phyloP scores from a whole-genome alignment of 2,888 invertebrate genomes.

The Sylvicola cinctus region DNA sequence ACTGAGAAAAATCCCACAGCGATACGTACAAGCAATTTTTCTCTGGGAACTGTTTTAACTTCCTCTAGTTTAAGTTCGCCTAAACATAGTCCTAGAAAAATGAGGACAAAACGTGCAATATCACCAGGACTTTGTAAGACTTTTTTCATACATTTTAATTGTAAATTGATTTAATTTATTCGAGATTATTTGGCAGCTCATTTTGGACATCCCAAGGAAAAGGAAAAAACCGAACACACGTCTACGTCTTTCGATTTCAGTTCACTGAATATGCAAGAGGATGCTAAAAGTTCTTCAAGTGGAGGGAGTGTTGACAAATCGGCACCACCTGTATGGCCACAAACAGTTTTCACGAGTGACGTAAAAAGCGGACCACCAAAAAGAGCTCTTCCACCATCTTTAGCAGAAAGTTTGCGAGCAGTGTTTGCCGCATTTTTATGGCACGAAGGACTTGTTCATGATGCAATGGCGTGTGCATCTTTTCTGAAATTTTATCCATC shows the following conservation, averaged over 20 bases:
- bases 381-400: constrained; percentile 75
- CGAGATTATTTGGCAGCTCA: constrained; percentile 2
- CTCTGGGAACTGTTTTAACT: constrained; percentile 21
- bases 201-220: constrained; percentile 1
- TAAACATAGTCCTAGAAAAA: constrained; percentile 16
- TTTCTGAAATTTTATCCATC: constrained; percentile 86
- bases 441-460: constrained; percentile 95
- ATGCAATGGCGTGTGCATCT: constrained; percentile 94
- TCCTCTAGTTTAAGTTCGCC: constrained; percentile 21
- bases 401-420: constrained; percentile 80
- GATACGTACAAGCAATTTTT: constrained; percentile 24
- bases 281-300: constrained; percentile 1
- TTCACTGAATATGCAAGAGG: constrained; percentile 1
- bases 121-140: constrained; percentile 6
- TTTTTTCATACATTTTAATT: neutral
- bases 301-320: constrained; percentile 12
- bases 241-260: neutral
- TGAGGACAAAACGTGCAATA: constrained; percentile 9
- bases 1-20: constrained; percentile 17
- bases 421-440: constrained; percentile 92
- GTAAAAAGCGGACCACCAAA: constrained; percentile 30
- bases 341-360: neutral
- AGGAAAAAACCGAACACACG: too few species aligned
- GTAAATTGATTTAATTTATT: neutral
- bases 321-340: constrained; percentile 1